Base-by-base conservation (phyloP, 2,888 invertebrate species). In the Chalcis sispes region DNA sequence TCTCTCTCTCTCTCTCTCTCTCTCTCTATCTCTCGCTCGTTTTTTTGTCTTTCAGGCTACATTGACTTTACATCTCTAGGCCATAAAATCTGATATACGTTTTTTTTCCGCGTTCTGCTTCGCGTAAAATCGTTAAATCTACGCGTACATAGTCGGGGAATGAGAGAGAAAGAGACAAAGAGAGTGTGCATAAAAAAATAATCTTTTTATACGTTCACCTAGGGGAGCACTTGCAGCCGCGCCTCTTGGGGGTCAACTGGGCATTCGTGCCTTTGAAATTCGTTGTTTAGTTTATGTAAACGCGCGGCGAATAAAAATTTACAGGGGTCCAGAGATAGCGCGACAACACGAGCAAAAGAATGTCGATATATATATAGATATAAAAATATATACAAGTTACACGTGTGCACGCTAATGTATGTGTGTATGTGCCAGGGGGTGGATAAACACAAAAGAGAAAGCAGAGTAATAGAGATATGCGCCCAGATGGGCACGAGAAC, bases 231-330 rank as follows among this genome's bases (percentile, higher is more conserved):
- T 70, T 59, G 27, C n/a, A 29, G 32, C 5, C 18, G 13, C 15
- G 10, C 40, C 40, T 20, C 59, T 40, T 7, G 52, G 52, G 56
- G 23, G 59, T 36, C 50, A 18, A n/a, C 46, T 7, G 36, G 10
- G 10, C n/a, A 20, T 50, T 50, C 50, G 20, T 50, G 50, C 46
- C 48, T 75, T 65, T 58, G 20, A 42, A 50, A 67, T 59, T 64
- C 67, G 67, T 67, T 67, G 70, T 76, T 76, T 72, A 72, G 66
- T 72, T 72, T 62, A 59, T 67, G 72, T 72, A 72, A 75, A 61
- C 54, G 71, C 54, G 66, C 36, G 56, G 65, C 64, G 54, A 66
- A 76, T 76, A 76, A 76, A 76, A 76, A 76, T 69, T 72, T 67
- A 69, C 67, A 76, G 61, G 54, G 56, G 10, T 50, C 23, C 15